Evolutionary conservation across 2,113 vertebrate species (phyloP).

Genomic region (Pitta sordida): DNA sequence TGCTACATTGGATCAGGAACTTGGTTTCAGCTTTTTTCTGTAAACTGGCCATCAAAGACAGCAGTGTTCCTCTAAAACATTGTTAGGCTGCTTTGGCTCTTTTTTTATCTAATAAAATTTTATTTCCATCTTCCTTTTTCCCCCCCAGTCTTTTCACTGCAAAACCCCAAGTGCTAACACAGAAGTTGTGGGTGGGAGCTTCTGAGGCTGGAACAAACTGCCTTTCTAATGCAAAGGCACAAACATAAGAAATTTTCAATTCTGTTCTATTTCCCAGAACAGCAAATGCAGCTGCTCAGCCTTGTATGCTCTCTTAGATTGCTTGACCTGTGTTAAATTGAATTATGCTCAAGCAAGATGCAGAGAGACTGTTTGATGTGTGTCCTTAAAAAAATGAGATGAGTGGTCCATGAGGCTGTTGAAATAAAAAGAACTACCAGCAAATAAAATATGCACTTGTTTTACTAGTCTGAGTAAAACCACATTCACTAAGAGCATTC

Average conservation of each 20-base stretch:
- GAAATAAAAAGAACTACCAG: background rate
- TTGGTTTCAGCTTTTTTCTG: background rate
- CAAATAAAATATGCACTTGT: background rate
- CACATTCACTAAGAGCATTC: background rate
- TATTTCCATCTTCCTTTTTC: background rate
- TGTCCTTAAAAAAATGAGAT: background rate
- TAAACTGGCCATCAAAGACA: background rate
- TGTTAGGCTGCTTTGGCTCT: background rate
- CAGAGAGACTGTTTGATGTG: background rate
- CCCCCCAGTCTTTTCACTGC: background rate
- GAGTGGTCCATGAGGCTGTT: background rate
- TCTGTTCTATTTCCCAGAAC: background rate
- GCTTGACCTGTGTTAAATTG: background rate
- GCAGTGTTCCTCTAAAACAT: background rate
- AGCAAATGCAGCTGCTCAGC: background rate
- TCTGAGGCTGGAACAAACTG: background rate
- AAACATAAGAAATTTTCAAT: background rate
- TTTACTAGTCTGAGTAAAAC: background rate
- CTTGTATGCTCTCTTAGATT: background rate
- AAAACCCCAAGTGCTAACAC: background rate
- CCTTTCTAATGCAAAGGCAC: background rate
- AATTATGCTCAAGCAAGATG: background rate
- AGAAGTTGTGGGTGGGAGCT: background rate
- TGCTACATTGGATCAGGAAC: background rate
- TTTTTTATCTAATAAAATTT: background rate